Evolutionary conservation across 2,797 vertebrate species (phyloP), one percentile per base, ranked within the genome.

Genomic region (Zalophus californianus): DNA sequence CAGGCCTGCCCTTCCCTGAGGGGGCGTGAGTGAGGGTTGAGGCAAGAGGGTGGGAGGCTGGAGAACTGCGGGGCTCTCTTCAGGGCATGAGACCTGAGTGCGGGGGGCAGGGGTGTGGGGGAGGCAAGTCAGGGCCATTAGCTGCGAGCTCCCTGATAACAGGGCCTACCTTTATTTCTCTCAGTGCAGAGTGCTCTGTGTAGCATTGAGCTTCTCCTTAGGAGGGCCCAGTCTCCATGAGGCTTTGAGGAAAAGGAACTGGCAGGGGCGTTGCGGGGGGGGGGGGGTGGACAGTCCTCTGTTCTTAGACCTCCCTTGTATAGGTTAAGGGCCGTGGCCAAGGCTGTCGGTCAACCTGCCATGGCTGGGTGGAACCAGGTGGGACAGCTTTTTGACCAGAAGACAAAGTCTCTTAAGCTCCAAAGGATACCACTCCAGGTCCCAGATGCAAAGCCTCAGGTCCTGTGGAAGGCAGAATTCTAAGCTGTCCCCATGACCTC

Each of bases 61-160:
- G 86, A 60, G n/a, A 68, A 6, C 48, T 85, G 56, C 15, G 4
- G 25, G 73, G 44, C 18, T 92, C 44, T 44, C n/a, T 56, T 41
- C 15, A 27, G 70, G 41, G 58, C 8, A 0, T 14, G 68, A 72
- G 82, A 20, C 20, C 64, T 25, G n/a, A 52, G 68, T 27, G 7
- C 2, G 2, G 14, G 15, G 14, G 9, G 7, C 50, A 20, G 27
- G 7, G 44, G 29, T 15, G 3, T 18, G 2, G 1, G 27, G 77
- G 82, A 68, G 18, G 56, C 21, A 29, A 25, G 41, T 0, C 10
- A 18, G 14, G 80, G 8, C 32, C 10, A 0, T 56, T 35, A 5
- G 14, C 15, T 23, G 44, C 3, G 25, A 16, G 62, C 14, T 72
- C 70, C 44, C 60, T 20, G 25, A 5, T 0, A 3, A 21, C 50